A percentile compares a stretch with the other conserved stretches of the same genome.
These are phyloP conservation scores for Nestor notabilis DNA, from an alignment of 2,113 vertebrate species.

Conservation along the genomic window DNA sequence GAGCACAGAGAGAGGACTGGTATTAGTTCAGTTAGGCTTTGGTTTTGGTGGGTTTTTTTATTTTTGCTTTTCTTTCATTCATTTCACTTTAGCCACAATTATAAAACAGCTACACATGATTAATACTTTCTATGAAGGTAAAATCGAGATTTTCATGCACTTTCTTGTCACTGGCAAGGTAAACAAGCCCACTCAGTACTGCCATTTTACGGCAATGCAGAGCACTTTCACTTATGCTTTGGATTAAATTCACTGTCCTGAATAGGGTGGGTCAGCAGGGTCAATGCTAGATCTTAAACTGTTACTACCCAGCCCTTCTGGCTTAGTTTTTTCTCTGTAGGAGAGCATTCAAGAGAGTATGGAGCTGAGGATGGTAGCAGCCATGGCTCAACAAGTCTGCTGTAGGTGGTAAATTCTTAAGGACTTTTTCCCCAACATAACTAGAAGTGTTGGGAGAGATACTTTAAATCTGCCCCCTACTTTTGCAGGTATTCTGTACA, in stretches of 20 bases:
- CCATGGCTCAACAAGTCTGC: background rate
- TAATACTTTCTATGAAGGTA: background rate
- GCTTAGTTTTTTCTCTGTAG: background rate
- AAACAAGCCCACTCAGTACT: background rate
- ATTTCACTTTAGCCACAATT: background rate
- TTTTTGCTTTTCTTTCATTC: background rate
- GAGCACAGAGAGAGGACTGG: background rate
- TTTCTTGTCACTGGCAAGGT: background rate
- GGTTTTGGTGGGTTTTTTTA: background rate
- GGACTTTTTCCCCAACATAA: background rate
- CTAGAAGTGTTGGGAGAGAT: background rate
- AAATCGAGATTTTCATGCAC: background rate
- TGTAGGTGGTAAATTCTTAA: background rate
- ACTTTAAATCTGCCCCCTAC: background rate
- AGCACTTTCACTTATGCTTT: background rate
- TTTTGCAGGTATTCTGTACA: background rate
- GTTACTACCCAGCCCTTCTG: background rate
- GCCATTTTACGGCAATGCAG: background rate
- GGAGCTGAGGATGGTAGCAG: background rate
- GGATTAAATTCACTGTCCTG: background rate
- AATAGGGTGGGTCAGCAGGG: background rate
- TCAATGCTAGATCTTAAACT: background rate
- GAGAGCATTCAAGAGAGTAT: background rate
- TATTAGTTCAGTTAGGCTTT: background rate
- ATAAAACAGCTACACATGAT: background rate